phyloP scores from a whole-genome alignment of 2,797 vertebrate species.

The Xenentodon cancila region DNA sequence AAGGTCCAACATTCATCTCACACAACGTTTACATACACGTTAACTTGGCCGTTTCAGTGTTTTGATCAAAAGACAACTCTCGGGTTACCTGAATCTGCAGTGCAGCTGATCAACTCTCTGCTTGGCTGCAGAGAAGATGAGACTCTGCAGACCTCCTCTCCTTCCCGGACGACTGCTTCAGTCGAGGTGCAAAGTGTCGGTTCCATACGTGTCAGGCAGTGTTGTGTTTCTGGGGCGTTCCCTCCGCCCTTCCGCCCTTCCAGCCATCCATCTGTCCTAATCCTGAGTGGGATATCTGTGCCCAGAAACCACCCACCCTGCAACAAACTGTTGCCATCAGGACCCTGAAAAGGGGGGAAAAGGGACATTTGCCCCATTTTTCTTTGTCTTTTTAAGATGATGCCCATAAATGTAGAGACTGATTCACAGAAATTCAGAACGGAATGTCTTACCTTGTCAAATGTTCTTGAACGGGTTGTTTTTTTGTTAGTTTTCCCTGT shows the following conservation, averaged over 20 bases:
- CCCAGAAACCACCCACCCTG: slow-evolving; percentile 27
- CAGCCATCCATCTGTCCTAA: slow-evolving; percentile 47
- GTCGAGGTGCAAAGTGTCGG: slow-evolving; percentile 49
- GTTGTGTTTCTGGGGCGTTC: slow-evolving; percentile 76
- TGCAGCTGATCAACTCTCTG: no score
- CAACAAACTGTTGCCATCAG: slow-evolving; percentile 30
- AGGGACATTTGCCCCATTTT: no score
- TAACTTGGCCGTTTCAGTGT: slow-evolving; percentile 2
- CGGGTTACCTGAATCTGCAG: slow-evolving; percentile 21
- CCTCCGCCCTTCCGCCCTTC: slow-evolving; percentile 45
- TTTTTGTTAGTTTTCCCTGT: neutral
- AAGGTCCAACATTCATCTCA: neutral
- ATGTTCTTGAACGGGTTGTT: neutral
- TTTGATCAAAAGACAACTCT: slow-evolving; percentile 24
- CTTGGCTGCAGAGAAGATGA: slow-evolving; percentile 50
- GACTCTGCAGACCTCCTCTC: slow-evolving; percentile 56
- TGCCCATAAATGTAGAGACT: neutral
- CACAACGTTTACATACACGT: slow-evolving; percentile 9
- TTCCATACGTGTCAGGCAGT: slow-evolving; percentile 73
- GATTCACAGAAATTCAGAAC: neutral
- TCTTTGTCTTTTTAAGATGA: neutral
- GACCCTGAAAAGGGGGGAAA: slow-evolving; percentile 29
- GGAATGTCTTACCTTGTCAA: neutral
- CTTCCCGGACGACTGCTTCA: slow-evolving; percentile 50
- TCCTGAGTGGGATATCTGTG: slow-evolving; percentile 67